Percentiles rank a stretch among this genome's conserved stretches.
These are phyloP conservation scores for Enteromius viviparus DNA, from an alignment of 2,797 vertebrate genomes.

Conservation along the genomic window DNA sequence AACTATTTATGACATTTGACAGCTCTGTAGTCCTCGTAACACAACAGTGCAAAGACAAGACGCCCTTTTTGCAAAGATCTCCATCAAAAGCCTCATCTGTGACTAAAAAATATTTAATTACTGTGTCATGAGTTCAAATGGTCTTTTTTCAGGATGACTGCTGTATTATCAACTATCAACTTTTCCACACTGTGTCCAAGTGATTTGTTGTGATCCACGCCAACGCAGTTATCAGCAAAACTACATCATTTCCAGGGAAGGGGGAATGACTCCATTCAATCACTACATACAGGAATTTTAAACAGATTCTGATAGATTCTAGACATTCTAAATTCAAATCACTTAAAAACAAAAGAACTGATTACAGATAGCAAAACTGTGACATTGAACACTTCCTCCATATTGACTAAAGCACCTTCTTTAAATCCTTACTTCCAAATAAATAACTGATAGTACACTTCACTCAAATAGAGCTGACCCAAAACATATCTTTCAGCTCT, in stretches of 20 bases:
- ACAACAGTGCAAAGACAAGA: not conserved
- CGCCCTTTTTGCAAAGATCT: not conserved
- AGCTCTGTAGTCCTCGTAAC: not conserved
- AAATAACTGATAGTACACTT: not conserved
- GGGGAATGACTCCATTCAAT: not conserved
- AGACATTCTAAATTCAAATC: not conserved
- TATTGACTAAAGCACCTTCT: not conserved
- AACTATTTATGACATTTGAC: not conserved
- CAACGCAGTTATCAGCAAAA: not conserved
- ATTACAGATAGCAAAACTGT: not conserved
- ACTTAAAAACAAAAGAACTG: not conserved
- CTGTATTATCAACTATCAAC: constrained; percentile 1
- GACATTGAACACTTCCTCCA: constrained; percentile 3
- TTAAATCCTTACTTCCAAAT: not conserved
- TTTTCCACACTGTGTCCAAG: constrained; percentile 1
- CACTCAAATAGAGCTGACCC: not conserved
- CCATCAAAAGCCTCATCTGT: not conserved
- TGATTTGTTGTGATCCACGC: constrained; percentile 24
- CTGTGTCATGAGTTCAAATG: not conserved
- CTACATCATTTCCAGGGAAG: not conserved
- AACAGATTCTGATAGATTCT: not conserved
- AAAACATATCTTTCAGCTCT: not conserved
- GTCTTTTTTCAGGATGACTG: not conserved
- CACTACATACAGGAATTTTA: not conserved
- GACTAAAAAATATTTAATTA: not conserved